Base-by-base conservation (phyloP, 2,888 invertebrate genomes). In the Agonopterix heracliana region DNA sequence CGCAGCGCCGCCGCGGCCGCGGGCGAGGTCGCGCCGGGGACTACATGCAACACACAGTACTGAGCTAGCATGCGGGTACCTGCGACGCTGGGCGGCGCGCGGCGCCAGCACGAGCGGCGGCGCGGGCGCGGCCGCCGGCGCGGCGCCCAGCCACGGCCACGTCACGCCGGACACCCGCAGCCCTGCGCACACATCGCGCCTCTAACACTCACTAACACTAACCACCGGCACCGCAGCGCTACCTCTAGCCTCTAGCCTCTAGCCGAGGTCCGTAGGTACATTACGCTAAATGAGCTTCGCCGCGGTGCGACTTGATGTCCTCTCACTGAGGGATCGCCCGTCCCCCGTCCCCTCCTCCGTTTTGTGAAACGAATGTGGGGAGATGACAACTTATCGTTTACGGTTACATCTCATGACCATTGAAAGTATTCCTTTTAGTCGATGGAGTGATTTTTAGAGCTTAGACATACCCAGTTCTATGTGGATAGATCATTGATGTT, bases 161-260 rank as follows among this genome's bases (percentile, higher is more conserved):
- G 93, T 82, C 89, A 92, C 90, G 89, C 93, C 91, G 76, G 93
- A 93, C 87, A 93, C 91, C 84, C 94, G 93, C 90, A 93, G 92
- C 90, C 93, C 94, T 93, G 90, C 82, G 81, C 80, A 83, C 79
- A 83, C 78, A 72, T 75, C 78, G 73, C 76, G 73, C 76, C 73
- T 71, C 77, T 71, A 72, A 68, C 72, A 47, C 51, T 35, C 12
- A 40, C 44, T 49, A 53, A 43, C 49, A 47, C 49, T 40, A 17
- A 53, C 52, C 50, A 12, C 11, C n/a, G 11, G 40, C 8, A 7
- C 40, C 41, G 38, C 11, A 10, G 1, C n/a, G 5, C 3, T 38
- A 38, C 38, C 26, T 26, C 7, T 26, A 26, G 17, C 17, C 17
- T 17, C 17, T 17, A 17, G 26, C 26, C 26, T 26, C 26, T 26